phyloP scores from a whole-genome alignment of 2,113 vertebrate species.

The Halcyon senegalensis region DNA sequence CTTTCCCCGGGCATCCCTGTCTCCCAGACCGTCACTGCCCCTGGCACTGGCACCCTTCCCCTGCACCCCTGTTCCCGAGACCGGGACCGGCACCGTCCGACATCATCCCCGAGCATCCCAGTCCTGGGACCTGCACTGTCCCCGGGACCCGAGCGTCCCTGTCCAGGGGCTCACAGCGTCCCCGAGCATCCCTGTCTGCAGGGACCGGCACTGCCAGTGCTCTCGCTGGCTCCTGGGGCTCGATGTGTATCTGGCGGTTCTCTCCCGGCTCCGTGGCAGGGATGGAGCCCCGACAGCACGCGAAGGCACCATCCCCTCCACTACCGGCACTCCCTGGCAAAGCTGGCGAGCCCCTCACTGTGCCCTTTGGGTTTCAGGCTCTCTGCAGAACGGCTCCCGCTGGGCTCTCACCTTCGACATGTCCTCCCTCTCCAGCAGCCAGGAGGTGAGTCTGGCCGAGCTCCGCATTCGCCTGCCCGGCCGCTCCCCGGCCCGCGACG shows the following conservation, averaged over 20 bases:
- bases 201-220: background rate
- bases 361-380: slow-evolving; percentile 71
- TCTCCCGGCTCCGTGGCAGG: fast-evolving
- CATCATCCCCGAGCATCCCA: background rate
- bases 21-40: background rate
- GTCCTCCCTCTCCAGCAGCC: slow-evolving; percentile 80
- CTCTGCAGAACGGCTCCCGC: slow-evolving; percentile 73
- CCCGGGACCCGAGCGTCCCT: background rate
- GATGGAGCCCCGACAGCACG: fast-evolving
- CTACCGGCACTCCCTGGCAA: background rate
- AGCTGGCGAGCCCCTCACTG: background rate
- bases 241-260: background rate
- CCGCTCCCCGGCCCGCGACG: slow-evolving; percentile 20
- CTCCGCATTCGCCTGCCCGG: slow-evolving; percentile 76
- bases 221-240: background rate
- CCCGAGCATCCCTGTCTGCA: background rate
- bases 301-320: fast-evolving
- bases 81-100: background rate
- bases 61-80: background rate
- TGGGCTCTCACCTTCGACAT: slow-evolving; percentile 87
- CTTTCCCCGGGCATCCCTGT: too few species aligned
- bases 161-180: too few species aligned
- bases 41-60: background rate
- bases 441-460: slow-evolving; percentile 81
- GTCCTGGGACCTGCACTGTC: fast-evolving